Evolutionary conservation across 2,113 vertebrate species (phyloP).

Genomic region (Nycticryphes semicollaris): DNA sequence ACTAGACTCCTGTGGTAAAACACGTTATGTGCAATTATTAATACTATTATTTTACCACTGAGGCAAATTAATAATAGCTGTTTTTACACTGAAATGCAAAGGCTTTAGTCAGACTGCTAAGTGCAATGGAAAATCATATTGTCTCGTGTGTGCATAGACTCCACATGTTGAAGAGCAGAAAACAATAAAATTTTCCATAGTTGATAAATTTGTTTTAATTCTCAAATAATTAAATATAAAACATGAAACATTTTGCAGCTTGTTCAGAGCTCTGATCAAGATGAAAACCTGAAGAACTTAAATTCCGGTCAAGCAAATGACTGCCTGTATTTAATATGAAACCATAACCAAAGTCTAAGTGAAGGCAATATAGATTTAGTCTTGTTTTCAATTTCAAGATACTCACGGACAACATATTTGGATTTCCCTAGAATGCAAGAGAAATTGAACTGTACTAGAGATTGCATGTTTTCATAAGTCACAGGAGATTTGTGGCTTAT

Average conservation of each 20-base stretch:
- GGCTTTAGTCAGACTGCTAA: neutral
- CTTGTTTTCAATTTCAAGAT: neutral
- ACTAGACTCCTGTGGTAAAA: neutral
- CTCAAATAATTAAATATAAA: neutral
- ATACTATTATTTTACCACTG: neutral
- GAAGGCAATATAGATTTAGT: neutral
- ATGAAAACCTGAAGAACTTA: neutral
- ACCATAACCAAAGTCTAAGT: neutral
- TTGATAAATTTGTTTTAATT: neutral
- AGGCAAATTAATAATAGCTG: neutral
- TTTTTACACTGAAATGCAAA: neutral
- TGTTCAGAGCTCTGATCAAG: neutral
- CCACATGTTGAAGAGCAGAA: neutral
- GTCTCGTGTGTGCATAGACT: neutral
- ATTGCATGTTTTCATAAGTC: neutral
- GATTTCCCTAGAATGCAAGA: neutral
- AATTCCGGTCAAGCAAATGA: neutral
- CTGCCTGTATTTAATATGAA: neutral
- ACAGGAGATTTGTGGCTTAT: neutral
- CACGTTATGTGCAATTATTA: neutral
- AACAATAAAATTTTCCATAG: neutral
- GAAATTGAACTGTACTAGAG: neutral
- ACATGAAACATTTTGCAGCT: neutral
- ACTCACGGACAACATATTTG: neutral
- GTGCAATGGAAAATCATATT: neutral